Evolutionary conservation across 2,888 invertebrate genomes (phyloP).

Genomic region (Hyposoter didymator): DNA sequence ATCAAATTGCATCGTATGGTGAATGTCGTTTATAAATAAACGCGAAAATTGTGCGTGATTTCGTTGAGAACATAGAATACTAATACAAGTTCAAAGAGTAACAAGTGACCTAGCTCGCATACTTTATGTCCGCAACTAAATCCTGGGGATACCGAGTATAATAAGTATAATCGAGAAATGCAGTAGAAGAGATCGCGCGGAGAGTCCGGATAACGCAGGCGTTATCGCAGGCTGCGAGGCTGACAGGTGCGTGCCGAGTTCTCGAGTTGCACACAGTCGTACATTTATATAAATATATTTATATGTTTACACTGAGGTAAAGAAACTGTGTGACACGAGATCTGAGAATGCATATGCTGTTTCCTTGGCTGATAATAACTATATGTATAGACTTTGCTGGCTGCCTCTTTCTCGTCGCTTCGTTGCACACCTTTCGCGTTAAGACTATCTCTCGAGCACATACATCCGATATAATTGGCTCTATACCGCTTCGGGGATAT

Average conservation of each 20-base stretch:
- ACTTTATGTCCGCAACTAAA: not conserved
- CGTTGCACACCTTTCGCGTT: conserved; percentile 40
- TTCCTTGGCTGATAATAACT: conserved; percentile 12
- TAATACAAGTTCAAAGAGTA: conserved; percentile 8
- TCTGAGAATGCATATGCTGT: conserved; percentile 30
- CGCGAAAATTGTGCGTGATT: not conserved
- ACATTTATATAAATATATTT: conserved; percentile 25
- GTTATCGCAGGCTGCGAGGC: conserved; percentile 58
- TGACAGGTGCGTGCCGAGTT: conserved; percentile 53
- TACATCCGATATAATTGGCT: conserved; percentile 65
- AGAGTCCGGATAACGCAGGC: conserved; percentile 54
- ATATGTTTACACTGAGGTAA: not conserved
- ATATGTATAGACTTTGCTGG: conserved; percentile 24
- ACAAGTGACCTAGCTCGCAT: conserved; percentile 1
- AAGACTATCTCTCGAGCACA: conserved; percentile 54
- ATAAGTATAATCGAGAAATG: conserved; percentile 39
- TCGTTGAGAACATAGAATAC: not conserved
- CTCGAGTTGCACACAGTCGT: conserved; percentile 42
- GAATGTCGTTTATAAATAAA: not conserved
- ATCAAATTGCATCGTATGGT: not conserved
- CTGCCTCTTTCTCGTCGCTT: conserved; percentile 36
- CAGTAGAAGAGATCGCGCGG: conserved; percentile 55
- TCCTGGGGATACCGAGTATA: not conserved
- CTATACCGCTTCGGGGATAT: conserved; percentile 44
- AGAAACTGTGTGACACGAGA: conserved; percentile 55